These are phyloP conservation scores for Gallinago solitaria DNA, from an alignment of 2,797 vertebrate species.

Conservation along the genomic window DNA sequence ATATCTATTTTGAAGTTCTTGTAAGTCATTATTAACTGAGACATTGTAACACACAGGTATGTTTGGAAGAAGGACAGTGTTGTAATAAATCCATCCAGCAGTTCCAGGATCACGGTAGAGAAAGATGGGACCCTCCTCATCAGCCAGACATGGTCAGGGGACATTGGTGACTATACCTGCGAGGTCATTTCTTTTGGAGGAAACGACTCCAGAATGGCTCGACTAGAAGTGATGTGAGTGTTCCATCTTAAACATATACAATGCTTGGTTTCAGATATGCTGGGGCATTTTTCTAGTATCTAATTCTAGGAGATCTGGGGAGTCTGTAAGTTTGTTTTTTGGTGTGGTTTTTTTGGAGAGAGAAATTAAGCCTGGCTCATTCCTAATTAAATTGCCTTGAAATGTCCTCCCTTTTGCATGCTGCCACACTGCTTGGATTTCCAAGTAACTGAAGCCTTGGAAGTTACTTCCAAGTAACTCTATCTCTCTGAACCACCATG, in stretches of 20 bases:
- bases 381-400: neutral
- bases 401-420: neutral
- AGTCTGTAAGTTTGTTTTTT: neutral
- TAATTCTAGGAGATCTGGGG: neutral
- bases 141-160: slow-evolving; percentile 96
- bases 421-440: neutral
- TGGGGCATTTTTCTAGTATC: neutral
- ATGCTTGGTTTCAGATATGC: neutral
- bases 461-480: neutral
- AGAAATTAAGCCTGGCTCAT: neutral
- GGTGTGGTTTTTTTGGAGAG: neutral
- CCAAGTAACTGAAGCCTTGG: neutral
- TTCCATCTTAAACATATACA: fast-evolving
- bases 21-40: neutral
- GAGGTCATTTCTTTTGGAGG: slow-evolving; percentile 89
- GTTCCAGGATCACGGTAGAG: slow-evolving; percentile 85
- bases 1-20: neutral
- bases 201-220: slow-evolving; percentile 86
- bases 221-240: slow-evolving; percentile 97
- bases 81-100: slow-evolving; percentile 79
- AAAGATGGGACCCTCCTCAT: slow-evolving; percentile 88
- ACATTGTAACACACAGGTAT: slow-evolving; percentile 78
- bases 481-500: neutral
- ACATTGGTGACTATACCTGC: slow-evolving; percentile 96
- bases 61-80: slow-evolving; percentile 87